These are phyloP conservation scores for Daphoenositta chrysoptera DNA, from an alignment of 2,113 vertebrate species.

Conservation along the genomic window DNA sequence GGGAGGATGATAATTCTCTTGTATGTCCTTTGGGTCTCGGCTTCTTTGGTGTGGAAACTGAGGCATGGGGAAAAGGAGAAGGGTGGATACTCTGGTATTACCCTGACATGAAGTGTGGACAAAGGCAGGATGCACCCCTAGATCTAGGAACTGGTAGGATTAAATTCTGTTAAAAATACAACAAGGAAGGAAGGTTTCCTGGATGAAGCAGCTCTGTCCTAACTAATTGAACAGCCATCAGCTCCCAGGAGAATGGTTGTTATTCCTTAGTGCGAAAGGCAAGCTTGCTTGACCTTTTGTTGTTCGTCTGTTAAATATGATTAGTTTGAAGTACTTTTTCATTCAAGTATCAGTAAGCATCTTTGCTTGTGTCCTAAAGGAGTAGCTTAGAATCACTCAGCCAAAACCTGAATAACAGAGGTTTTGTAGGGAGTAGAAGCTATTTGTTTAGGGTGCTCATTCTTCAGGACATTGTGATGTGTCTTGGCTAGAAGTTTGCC, in stretches of 20 bases:
- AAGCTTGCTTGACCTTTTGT: neutral
- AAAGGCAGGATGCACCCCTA: accelerated
- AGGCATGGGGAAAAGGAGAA: neutral
- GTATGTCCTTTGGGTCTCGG: neutral
- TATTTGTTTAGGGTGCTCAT: accelerated
- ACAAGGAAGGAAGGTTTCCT: neutral
- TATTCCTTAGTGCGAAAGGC: neutral
- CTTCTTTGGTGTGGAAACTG: neutral
- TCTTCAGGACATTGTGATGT: neutral
- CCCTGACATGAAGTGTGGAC: neutral
- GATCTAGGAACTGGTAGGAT: neutral
- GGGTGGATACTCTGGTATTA: neutral
- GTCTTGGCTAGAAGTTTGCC: neutral
- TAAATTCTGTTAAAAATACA: neutral
- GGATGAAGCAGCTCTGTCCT: neutral
- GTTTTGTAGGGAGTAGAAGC: neutral
- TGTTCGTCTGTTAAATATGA: neutral
- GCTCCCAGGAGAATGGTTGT: neutral
- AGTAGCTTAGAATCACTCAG: neutral
- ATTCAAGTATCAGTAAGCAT: neutral
- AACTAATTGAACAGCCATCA: neutral
- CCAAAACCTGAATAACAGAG: neutral
- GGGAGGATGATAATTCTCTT: neutral
- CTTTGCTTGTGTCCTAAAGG: neutral
- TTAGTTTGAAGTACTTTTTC: neutral